Evolutionary conservation across 35 echinoderm and acorn worm species (phyloP), one percentile per base, ranked within the genome.

Genomic region (Patiria miniata): DNA sequence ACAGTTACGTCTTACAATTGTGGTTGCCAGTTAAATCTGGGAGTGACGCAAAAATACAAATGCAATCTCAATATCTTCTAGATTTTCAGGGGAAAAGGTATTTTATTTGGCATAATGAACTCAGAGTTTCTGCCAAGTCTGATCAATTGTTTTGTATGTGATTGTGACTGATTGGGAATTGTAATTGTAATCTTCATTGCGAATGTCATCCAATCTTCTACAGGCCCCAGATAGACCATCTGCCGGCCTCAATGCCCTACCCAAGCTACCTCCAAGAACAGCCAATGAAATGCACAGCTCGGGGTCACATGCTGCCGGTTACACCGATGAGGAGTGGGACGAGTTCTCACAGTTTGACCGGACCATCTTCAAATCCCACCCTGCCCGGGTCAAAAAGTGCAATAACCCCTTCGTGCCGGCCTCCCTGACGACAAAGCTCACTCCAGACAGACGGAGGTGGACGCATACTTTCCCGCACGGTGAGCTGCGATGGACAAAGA

Each of bases 381-480:
- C 85, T 36, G 21, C 39, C 30, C 7, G 17, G n/a, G 37, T 68
- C 22, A 28, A 85, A 19, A 51, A 47, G 50, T 39, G 79, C 19
- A 89, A 85, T 78, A 98, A 98, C 77, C 95, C 95, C 4, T 98
- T 98, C 29, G 89, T 83, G 5, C 89, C 92, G 51, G 77, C 87
- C 10, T 79, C 69, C 28, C 21, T 94, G 37, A 79, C 78, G 40
- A 87, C 85, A 16, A 94, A 91, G 61, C 53, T 98, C 26, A 98
- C 95, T 0, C 80, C 95, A 36, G 89, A 98, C 50, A 76, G 88
- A 26, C 84, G 92, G 36, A 56, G 95, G 42, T 98, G 95, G 95
- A 94, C 90, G 8, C 95, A 98, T 77, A 93, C 89, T 39, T 98
- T 98, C 79, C 95, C 95, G 6, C 88, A 87, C 79, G 95, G 95